phyloP scores from a whole-genome alignment of 2,113 vertebrate species.

The Chloroceryle aenea region DNA sequence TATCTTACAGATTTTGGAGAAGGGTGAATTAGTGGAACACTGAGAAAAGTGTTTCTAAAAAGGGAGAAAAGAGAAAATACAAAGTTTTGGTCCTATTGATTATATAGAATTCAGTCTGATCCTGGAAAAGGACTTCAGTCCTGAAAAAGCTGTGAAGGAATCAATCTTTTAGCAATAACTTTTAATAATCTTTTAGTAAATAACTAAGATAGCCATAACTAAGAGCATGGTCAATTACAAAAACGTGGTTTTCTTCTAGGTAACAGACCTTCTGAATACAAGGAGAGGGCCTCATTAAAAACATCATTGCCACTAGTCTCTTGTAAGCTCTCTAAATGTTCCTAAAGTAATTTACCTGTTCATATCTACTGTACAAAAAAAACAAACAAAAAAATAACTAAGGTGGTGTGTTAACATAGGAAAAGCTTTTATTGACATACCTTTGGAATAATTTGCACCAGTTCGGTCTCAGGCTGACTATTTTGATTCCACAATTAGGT shows the following conservation, averaged over 20 bases:
- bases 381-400: background rate
- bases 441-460: background rate
- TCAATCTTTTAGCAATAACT: background rate
- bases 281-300: background rate
- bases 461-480: background rate
- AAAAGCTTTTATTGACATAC: background rate
- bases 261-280: background rate
- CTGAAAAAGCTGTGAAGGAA: background rate
- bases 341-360: background rate
- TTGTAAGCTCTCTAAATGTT: background rate
- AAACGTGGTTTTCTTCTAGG: background rate
- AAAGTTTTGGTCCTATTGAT: background rate
- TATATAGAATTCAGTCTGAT: background rate
- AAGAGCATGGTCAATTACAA: background rate
- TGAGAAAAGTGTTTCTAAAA: background rate
- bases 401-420: rapidly evolving
- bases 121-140: background rate
- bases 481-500: background rate
- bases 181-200: too few relatives aligned
- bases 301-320: rapidly evolving
- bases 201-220: background rate
- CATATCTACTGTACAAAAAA: background rate
- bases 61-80: background rate
- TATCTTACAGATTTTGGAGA: background rate
- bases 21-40: background rate